phyloP scores from a whole-genome alignment of 2,113 vertebrate species.

The Syngnathus floridae region DNA sequence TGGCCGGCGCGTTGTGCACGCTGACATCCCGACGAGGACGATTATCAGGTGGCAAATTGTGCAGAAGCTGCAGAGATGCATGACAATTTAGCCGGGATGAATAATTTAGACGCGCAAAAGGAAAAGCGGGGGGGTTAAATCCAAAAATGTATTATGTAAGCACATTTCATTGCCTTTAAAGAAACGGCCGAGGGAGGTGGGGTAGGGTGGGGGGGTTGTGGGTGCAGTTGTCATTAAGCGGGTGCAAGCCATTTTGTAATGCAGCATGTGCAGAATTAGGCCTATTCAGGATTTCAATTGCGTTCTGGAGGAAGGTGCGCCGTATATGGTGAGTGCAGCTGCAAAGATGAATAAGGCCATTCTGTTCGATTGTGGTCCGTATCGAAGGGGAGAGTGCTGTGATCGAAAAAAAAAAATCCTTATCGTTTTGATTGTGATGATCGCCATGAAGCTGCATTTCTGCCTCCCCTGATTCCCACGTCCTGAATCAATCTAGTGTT shows the following conservation, averaged over 20 bases:
- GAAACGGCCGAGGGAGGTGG: neutral
- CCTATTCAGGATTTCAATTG: slow-evolving; percentile 73
- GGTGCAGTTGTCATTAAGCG: slow-evolving; percentile 62
- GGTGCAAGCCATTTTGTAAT: slow-evolving; percentile 75
- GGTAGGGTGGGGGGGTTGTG: neutral
- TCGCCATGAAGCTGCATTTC: neutral
- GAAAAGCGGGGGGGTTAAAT: neutral
- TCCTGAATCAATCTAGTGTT: slow-evolving; percentile 73
- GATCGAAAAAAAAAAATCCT: too few relatives aligned
- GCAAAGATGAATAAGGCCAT: slow-evolving; percentile 71
- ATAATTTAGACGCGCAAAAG: slow-evolving; percentile 22
- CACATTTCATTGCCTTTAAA: neutral
- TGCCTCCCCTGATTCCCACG: slow-evolving; percentile 64
- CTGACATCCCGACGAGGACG: neutral
- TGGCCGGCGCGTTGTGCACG: slow-evolving; percentile 31
- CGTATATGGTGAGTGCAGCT: slow-evolving; percentile 38
- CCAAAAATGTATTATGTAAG: slow-evolving; percentile 10
- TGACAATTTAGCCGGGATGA: slow-evolving; percentile 4
- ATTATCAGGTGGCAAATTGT: slow-evolving; percentile 2
- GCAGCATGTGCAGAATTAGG: slow-evolving; percentile 72
- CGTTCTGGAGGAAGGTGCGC: slow-evolving; percentile 66
- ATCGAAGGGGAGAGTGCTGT: neutral
- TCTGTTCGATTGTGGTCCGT: slow-evolving; percentile 56
- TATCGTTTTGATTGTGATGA: too few relatives aligned
- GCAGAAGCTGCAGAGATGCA: slow-evolving; percentile 22